These are phyloP conservation scores for Zeuzera pyrina DNA, from an alignment of 2,888 invertebrate genomes.

Conservation along the genomic window DNA sequence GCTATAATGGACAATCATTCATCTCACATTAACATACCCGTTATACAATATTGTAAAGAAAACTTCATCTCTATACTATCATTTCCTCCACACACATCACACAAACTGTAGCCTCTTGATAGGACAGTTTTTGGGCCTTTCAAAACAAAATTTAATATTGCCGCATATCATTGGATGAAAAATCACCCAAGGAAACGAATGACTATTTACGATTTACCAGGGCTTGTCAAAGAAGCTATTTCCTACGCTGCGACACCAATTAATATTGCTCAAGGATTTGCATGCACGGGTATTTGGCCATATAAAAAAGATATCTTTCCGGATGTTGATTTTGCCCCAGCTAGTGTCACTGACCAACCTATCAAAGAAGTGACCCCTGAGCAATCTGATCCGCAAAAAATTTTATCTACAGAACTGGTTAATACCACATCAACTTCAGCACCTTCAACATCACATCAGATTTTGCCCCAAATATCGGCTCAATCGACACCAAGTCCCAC, in stretches of 20 bases:
- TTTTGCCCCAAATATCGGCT: neutral
- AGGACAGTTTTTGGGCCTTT: conserved; percentile 8
- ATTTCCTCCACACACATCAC: conserved; percentile 13
- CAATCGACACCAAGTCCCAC: conserved; percentile 1
- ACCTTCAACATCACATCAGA: neutral
- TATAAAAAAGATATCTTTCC: conserved; percentile 8
- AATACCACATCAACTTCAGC: conserved; percentile 2
- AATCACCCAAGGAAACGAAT: conserved; percentile 3
- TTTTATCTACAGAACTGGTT: conserved; percentile 4
- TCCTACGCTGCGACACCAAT: conserved; percentile 6
- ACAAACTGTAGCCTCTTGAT: conserved; percentile 13
- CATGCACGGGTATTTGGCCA: conserved; percentile 7
- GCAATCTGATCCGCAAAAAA: conserved; percentile 1
- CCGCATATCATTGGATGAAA: conserved; percentile 3
- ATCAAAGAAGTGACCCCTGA: conserved; percentile 5
- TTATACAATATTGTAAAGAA: conserved; percentile 15
- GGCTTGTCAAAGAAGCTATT: conserved; percentile 9
- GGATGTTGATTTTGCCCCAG: conserved; percentile 5
- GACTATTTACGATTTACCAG: conserved; percentile 12
- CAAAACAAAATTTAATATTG: conserved; percentile 2
- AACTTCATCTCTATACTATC: conserved; percentile 14
- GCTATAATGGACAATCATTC: conserved; percentile 14
- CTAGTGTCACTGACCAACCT: conserved; percentile 8
- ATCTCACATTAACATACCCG: conserved; percentile 12
- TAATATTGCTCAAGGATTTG: conserved; percentile 5